phyloP scores from a whole-genome alignment of 2,888 invertebrate species.

The Halocaridina rubra region DNA sequence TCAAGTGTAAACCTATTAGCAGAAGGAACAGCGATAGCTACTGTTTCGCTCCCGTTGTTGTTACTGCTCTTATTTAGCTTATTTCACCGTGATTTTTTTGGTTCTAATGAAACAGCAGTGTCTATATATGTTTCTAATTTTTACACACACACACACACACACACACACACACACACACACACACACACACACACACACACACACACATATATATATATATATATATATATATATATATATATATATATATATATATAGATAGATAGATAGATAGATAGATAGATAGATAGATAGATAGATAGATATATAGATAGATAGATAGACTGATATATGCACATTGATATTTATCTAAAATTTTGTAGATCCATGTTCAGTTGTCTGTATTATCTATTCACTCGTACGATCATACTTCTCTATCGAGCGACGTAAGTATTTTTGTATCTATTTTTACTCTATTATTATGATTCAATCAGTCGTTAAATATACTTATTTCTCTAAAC shows the following conservation, averaged over 20 bases:
- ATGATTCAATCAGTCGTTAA: too few relatives aligned
- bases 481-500: too few relatives aligned
- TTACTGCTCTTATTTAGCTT: too few relatives aligned
- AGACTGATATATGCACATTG: neutral
- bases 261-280: neutral
- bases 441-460: too few relatives aligned
- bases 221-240: neutral
- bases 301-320: neutral
- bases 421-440: too few relatives aligned
- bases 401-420: too few relatives aligned
- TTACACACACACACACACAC: neutral
- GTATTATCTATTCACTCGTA: too few relatives aligned
- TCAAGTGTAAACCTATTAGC: too few relatives aligned
- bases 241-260: neutral
- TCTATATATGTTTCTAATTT: neutral
- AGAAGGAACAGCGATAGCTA: too few relatives aligned
- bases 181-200: neutral
- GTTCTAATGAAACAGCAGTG: neutral
- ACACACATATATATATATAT: neutral
- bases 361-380: neutral
- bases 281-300: neutral
- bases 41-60: too few relatives aligned
- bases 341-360: neutral
- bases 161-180: neutral
- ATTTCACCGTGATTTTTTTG: too few relatives aligned